These are phyloP conservation scores for Acridotheres tristis DNA, from an alignment of 2,797 vertebrate genomes.

Conservation along the genomic window DNA sequence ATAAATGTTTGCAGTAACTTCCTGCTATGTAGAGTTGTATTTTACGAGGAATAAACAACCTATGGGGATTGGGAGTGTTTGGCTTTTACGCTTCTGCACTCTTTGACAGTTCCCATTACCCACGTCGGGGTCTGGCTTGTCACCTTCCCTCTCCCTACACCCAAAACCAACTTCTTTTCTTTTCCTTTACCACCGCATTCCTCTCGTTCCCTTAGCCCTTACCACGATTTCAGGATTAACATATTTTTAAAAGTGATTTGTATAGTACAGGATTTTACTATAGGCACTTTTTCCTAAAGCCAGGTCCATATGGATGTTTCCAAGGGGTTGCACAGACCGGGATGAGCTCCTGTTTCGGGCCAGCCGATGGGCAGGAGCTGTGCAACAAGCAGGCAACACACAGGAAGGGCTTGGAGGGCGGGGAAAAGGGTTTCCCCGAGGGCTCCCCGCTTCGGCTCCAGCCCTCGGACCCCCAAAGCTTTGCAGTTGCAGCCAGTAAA, in stretches of 20 bases:
- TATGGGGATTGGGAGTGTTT: slow-evolving; percentile 37
- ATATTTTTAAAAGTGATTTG: neutral
- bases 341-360: neutral
- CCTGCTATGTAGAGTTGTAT: slow-evolving; percentile 74
- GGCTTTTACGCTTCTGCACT: neutral
- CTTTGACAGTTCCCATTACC: slow-evolving; percentile 3
- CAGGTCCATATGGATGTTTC: neutral
- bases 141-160: neutral
- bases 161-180: neutral
- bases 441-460: neutral
- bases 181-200: neutral
- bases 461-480: neutral
- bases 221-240: neutral
- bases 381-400: slow-evolving; percentile 43
- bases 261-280: neutral
- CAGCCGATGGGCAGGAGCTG: neutral
- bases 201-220: neutral
- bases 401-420: neutral
- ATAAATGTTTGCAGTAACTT: slow-evolving; percentile 78
- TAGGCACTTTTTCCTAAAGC: rapidly evolving
- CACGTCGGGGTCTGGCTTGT: neutral
- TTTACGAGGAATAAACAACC: slow-evolving; percentile 75
- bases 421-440: neutral
- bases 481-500: neutral
- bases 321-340: neutral